A percentile compares a stretch with the other conserved stretches of the same genome.
These are phyloP conservation scores for Thumatha senex DNA, from an alignment of 2,888 invertebrate genomes.

Conservation along the genomic window DNA sequence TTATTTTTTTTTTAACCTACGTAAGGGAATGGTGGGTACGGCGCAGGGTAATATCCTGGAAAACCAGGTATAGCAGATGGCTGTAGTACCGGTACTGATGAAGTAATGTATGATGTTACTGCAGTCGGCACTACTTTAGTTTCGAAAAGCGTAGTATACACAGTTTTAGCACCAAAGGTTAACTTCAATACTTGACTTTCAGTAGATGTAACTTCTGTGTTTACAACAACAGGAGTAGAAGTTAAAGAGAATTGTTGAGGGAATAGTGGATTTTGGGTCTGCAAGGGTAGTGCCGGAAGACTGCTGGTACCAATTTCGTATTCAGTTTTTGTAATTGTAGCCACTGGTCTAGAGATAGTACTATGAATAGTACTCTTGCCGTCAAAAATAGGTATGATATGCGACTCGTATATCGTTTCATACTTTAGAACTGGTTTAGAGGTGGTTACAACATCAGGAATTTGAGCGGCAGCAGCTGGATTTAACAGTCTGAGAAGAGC, in stretches of 20 bases:
- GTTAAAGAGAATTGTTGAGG: constrained; percentile 89
- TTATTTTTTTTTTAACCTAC: constrained; percentile 83
- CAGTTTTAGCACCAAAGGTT: constrained; percentile 95
- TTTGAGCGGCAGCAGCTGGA: constrained; percentile 86
- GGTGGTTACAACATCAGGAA: constrained; percentile 89
- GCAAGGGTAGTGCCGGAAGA: constrained; percentile 82
- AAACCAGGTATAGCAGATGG: constrained; percentile 85
- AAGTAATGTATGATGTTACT: constrained; percentile 92
- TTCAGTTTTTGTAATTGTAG: constrained; percentile 90
- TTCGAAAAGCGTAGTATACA: constrained; percentile 93
- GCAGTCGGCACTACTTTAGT: constrained; percentile 92
- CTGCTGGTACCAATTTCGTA: constrained; percentile 90
- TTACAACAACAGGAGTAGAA: constrained; percentile 91
- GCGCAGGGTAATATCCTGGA: constrained; percentile 90
- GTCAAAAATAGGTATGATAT: constrained; percentile 90
- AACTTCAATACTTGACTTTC: constrained; percentile 92
- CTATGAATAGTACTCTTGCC: constrained; percentile 89
- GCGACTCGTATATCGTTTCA: constrained; percentile 92
- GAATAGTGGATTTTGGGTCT: constrained; percentile 82
- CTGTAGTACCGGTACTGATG: constrained; percentile 86
- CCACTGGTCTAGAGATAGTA: constrained; percentile 91
- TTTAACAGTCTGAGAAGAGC: constrained; percentile 88
- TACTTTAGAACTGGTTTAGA: constrained; percentile 89
- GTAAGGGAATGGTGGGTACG: constrained; percentile 89
- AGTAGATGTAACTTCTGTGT: constrained; percentile 90